Base-by-base conservation (phyloP, 2,888 invertebrate genomes). In the Ptilodon capucinus region DNA sequence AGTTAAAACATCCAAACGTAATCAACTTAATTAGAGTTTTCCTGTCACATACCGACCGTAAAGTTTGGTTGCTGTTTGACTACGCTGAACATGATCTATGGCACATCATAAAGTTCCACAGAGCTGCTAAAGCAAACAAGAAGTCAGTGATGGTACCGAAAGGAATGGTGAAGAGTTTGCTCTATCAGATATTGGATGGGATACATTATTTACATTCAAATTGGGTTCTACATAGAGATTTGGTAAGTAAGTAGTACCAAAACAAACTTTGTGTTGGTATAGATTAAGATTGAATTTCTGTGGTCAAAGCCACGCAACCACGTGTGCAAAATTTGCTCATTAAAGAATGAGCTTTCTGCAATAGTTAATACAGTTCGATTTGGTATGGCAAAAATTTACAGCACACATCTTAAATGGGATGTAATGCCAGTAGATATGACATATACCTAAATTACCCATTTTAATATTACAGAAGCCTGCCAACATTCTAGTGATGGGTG, bases 41-140 rank as follows among this genome's bases (percentile, higher is more conserved):
- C 81, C 92, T 99, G 0, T 99, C 99, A 0, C 98, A 98, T 77
- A 96, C 95, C 69, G 99, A 99, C 76, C 93, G 99, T 30, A 98
- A 99, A 92, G 99, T 99, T 3, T 99, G 98, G 95, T 91, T 99
- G 30, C 89, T 99, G 8, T 98, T 99, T 90, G 99, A 99, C 81
- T 99, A 98, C 92, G 99, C 99, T 0, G 99, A 99, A 87, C 99
- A 99, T 92, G 99, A 99, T 91, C 87, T 99, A 47, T 99, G 99
- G 99, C 99, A 99, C 80, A 99, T 99, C 21, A 99, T 99, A 41
- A 99, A 99, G 90, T 99, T 97, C 80, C 99, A 99, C 80, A 93
- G 99, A 73, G 98, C 98, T 46, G 98, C 99, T 0, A 99, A 99
- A 84, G 98, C 98, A 6, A 98, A 97, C 73, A 99, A 99, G 76